Base-by-base conservation (phyloP, 1,140 invertebrate genomes). In the Ruditapes philippinarum region DNA sequence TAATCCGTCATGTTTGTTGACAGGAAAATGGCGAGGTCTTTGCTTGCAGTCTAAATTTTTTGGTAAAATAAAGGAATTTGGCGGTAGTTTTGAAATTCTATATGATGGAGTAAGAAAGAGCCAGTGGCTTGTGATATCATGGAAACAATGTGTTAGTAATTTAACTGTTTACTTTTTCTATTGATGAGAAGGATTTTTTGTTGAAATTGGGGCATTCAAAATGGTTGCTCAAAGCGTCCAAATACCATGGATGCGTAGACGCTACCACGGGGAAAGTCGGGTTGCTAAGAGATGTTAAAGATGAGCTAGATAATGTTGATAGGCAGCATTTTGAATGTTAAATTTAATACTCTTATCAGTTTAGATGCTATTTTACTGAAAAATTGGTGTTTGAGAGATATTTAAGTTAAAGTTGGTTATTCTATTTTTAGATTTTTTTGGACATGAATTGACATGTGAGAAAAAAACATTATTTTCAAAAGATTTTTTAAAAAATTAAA, bases 161-260 rank as follows among this genome's bases (percentile, higher is more conserved):
- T 79, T 88, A 80, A 25, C 1, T 42, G 1, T 14, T 70, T 9
- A 42, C 22, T 68, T 87, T 51, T 79, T 70, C 38, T n/a, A 38
- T 65, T 62, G 62, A 70, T 36, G 2, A 33, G 40, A 54, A 73
- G 54, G 25, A 31, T 57, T 84, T 70, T 73, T 60, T 51, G 25
- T 68, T 45, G 9, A 76, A 88, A 91, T 81, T 82, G 85, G 89
- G 84, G 86, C 89, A 88, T 89, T 86, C 86, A 89, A 91, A 88
- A 90, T 90, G 89, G 91, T 83, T 78, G 91, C 89, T 88, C 62
- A 81, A 88, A 74, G 85, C 85, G 85, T 88, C 88, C 60, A 91
- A 92, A 92, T 92, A 87, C 92, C 92, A 90, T 91, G 89, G 92
- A 86, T 89, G 90, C 86, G 82, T 90, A 84, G 87, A 74, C 90